Base-by-base conservation (phyloP, 2,797 vertebrate species). In the Sarcophilus harrisii region DNA sequence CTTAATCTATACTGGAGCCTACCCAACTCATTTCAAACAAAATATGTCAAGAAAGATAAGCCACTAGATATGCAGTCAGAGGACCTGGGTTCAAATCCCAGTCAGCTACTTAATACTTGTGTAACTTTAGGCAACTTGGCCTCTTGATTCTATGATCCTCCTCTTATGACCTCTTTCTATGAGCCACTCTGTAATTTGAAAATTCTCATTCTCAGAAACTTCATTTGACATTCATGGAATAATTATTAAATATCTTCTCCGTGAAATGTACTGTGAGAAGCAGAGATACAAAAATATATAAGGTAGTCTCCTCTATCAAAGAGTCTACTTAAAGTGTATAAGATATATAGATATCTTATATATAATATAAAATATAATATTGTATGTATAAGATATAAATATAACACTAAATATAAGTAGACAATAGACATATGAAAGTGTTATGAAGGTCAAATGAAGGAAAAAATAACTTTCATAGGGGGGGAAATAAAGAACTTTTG, bases 171-270 rank as follows among this genome's bases (percentile, higher is more conserved):
- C 16, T 92, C 58, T 27, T 54, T 95, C 60, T 93, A 14, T 32
- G 49, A 95, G 57, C 6, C 29, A 45, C 57, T 90, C 27, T 90
- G 91, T 89, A 28, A 59, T 91, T 60, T 94, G 54, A 73, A 49
- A 93, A 29, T 62, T 95, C 73, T 94, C 57, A 92, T 54, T 90
- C 32, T 24, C 38, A 96, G 18, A 93, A 96, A 94, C 10, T 32
- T 94, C 52, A 89, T 49, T 96, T n/a, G 11, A 27, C 18, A 81
- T 45, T 38, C 38, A 27, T 81, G 9, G n/a, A 81, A 81, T 38
- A 81, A 81, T 81, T 45, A 11, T 27, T 24, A 81, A 81, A 81
- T 27, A 81, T 81, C n/a, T 11, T 27, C 21, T 81, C 9, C 81
- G 21, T 81, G 73, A 81, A 81, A 45, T 27, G 21, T 81, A 45